Base-by-base conservation (phyloP, 2,113 vertebrate species). In the Felis chaus region DNA sequence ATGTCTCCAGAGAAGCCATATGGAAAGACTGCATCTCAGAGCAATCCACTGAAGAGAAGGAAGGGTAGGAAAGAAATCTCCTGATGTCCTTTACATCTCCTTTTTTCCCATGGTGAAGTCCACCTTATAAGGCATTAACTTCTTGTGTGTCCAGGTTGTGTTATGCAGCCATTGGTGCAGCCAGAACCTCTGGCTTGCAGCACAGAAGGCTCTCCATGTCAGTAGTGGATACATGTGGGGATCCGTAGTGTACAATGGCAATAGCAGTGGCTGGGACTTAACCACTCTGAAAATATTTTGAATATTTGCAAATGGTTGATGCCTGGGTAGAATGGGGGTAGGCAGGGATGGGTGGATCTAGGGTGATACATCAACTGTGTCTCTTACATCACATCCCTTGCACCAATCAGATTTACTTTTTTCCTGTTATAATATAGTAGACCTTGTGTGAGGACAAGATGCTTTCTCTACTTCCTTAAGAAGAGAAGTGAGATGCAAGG, bases 391-490 rank as follows among this genome's bases (percentile, higher is more conserved):
- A 19, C 0, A 15, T 83, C 27, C 63, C 23, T 23, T 87, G 31
- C 5, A 25, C 39, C 15, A 25, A 61, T 55, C 19, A 14, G 68
- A 15, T 79, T 90, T 86, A 36, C 61, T 61, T 50, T 16, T 5
- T 9, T 78, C 29, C 33, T 88, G 14, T 92, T 90, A 36, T 16
- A 31, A 31, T 33, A 36, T 53, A 45, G 16, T 39, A 27, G 61
- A 65, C 94, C 66, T 92, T 78, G 16, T 53, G 55, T 50, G 50
- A 79, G 31, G 65, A 65, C 7, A 78, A 82, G 80, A 78, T n/a
- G 33, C 15, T 53, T 66, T 80, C 39, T 79, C 39, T 92, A 14
- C 48, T 89, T 61, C 45, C 50, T 85, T 82, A 39, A 53, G 55
- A 39, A 84, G 21, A 50, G 55, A 84, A 74, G 39, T 21, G 16